Evolutionary conservation across 2,797 vertebrate genomes (phyloP).

Genomic region (Acridotheres tristis): DNA sequence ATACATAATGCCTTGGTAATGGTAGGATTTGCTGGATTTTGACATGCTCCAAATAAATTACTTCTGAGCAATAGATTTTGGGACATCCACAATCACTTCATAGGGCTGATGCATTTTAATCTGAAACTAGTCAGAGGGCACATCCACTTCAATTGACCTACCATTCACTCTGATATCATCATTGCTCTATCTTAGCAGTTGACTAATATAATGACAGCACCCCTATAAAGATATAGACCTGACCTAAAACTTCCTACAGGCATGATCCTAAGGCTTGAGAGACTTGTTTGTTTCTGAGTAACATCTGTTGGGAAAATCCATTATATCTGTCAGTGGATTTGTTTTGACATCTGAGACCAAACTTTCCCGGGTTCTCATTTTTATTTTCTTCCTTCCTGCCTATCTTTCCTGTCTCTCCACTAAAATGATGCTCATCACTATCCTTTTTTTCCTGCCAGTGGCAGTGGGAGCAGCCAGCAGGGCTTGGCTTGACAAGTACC

Average conservation of each 20-base stretch:
- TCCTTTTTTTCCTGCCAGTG: background rate
- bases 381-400: background rate
- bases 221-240: background rate
- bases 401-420: background rate
- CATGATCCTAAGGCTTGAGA: background rate
- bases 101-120: background rate
- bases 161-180: background rate
- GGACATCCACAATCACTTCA: background rate
- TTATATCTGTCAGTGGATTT: background rate
- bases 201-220: background rate
- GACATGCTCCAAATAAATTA: background rate
- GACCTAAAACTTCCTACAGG: background rate
- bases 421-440: background rate
- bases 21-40: background rate
- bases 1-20: background rate
- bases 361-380: background rate
- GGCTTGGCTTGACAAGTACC: background rate
- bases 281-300: background rate
- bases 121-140: background rate
- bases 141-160: background rate
- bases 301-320: constrained; percentile 13
- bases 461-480: background rate
- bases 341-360: constrained; percentile 26
- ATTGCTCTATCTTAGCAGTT: background rate
- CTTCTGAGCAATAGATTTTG: background rate